phyloP scores from a whole-genome alignment of 2,888 invertebrate genomes.

The Rhingia rostrata region DNA sequence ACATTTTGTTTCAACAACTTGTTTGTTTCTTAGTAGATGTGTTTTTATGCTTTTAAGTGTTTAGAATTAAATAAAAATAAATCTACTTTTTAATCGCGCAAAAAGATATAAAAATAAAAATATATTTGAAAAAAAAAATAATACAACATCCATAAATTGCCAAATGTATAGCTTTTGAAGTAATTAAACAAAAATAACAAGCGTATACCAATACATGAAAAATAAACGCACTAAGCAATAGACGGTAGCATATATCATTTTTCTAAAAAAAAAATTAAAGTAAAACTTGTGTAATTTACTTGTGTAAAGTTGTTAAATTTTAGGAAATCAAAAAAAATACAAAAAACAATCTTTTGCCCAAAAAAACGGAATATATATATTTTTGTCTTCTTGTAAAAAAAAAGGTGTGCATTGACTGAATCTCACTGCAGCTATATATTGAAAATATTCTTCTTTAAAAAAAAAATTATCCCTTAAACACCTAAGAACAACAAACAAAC shows the following conservation, averaged over 20 bases:
- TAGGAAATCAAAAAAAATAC: constrained; percentile 42
- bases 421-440: constrained; percentile 73
- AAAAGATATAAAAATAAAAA: constrained; percentile 51
- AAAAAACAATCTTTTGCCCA: constrained; percentile 62
- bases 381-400: constrained; percentile 76
- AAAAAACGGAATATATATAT: constrained; percentile 70
- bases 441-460: constrained; percentile 52
- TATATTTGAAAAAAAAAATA: constrained; percentile 63
- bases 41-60: constrained; percentile 74
- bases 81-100: constrained; percentile 59
- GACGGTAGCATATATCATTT: constrained; percentile 71
- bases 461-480: constrained; percentile 43
- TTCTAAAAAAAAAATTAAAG: constrained; percentile 61
- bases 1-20: constrained; percentile 20
- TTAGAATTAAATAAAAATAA: constrained; percentile 62
- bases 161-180: constrained; percentile 83
- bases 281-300: constrained; percentile 76
- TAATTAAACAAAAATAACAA: constrained; percentile 77
- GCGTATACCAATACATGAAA: constrained; percentile 77
- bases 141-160: constrained; percentile 82
- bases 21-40: constrained; percentile 60
- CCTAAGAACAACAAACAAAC: constrained; percentile 40
- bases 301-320: constrained; percentile 73
- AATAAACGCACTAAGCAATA: constrained; percentile 74
- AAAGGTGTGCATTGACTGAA: constrained; percentile 70